phyloP scores from a whole-genome alignment of 2,888 invertebrate genomes.

The Dioctria rufipes region DNA sequence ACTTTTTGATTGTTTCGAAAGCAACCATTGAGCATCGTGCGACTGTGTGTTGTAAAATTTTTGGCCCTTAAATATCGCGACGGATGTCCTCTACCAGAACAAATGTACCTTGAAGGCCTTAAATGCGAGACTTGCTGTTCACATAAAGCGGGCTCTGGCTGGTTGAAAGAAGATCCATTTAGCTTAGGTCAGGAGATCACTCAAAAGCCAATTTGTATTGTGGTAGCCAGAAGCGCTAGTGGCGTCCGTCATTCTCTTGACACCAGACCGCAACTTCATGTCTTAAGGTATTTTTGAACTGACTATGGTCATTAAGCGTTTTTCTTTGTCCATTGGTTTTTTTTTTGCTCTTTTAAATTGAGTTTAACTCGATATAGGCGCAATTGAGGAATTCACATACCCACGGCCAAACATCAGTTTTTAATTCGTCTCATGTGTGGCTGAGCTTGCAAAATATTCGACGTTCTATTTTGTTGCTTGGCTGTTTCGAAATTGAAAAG shows the following conservation, averaged over 20 bases:
- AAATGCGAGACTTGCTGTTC: background rate
- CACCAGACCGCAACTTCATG: background rate
- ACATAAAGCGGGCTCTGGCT: conserved; percentile 7
- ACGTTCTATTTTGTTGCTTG: background rate
- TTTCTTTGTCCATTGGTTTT: background rate
- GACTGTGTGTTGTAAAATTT: background rate
- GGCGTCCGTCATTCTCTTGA: conserved; percentile 9
- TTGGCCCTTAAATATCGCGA: background rate
- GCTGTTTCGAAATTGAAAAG: background rate
- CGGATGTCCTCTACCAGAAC: background rate
- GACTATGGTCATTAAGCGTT: conserved; percentile 31
- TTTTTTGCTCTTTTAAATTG: background rate
- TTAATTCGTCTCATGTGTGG: background rate
- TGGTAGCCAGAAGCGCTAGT: background rate
- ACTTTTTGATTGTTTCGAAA: conserved; percentile 39
- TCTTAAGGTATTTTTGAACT: conserved; percentile 20
- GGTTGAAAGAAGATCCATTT: conserved; percentile 33
- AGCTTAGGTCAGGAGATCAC: conserved; percentile 31
- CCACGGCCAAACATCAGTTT: background rate
- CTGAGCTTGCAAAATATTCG: background rate
- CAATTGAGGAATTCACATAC: background rate
- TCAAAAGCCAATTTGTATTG: conserved; percentile 45
- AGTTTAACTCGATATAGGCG: background rate
- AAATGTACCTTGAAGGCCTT: conserved; percentile 33
- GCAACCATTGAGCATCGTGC: background rate